Evolutionary conservation across 1,140 invertebrate species (phyloP).

Genomic region (Drosophila tani): DNA sequence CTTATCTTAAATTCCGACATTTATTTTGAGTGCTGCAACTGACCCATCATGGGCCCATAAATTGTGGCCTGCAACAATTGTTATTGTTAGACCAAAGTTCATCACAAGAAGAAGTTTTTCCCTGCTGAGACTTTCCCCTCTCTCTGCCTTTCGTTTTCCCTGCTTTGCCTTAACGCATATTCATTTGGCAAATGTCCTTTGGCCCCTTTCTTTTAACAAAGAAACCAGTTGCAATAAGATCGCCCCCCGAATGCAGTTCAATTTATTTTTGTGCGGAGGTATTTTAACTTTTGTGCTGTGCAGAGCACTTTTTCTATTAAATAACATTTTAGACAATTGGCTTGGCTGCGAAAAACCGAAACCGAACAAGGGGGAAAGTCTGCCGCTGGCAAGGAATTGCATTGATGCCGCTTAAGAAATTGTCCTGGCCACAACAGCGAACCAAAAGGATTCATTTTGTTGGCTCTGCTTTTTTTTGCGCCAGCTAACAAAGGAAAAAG

Average conservation of each 20-base stretch:
- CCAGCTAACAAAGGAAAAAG: conserved; percentile 41
- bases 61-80: conserved; percentile 65
- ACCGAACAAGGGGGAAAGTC: background rate
- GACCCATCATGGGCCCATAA: conserved; percentile 55
- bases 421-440: conserved; percentile 51
- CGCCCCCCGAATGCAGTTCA: conserved; percentile 63
- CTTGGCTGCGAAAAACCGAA: conserved; percentile 20
- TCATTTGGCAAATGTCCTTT: conserved; percentile 75
- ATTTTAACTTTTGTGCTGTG: conserved; percentile 54
- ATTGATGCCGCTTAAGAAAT: conserved; percentile 58
- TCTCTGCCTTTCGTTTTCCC: background rate
- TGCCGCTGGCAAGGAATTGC: conserved; percentile 36
- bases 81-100: conserved; percentile 64
- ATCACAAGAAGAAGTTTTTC: conserved; percentile 27
- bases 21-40: conserved; percentile 4
- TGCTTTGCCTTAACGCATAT: conserved; percentile 54
- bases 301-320: conserved; percentile 71
- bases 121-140: background rate
- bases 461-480: background rate
- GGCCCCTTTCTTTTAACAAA: conserved; percentile 43
- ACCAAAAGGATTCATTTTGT: conserved; percentile 29
- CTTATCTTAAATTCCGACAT: background rate
- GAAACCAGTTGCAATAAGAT: conserved; percentile 64
- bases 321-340: conserved; percentile 79
- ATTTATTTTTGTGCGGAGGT: conserved; percentile 53